Evolutionary conservation across 2,113 vertebrate genomes (phyloP).

Genomic region (Tautogolabrus adspersus): DNA sequence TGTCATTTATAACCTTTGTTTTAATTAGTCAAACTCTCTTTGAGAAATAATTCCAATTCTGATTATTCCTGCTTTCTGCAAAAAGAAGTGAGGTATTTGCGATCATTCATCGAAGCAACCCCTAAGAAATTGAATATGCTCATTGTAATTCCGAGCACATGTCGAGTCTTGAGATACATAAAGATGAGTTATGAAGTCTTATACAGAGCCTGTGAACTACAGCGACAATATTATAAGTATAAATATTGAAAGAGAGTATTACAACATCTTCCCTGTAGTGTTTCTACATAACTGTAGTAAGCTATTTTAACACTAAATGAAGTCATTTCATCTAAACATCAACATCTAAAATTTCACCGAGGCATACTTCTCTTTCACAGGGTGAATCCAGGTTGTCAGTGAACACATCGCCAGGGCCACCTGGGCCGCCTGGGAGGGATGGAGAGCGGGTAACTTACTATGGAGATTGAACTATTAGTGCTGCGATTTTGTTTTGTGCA

Average conservation of each 20-base stretch:
- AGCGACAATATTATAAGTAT: not conserved
- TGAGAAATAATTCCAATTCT: no score
- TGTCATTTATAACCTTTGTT: not conserved
- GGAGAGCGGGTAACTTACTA: constrained; percentile 61
- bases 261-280: not conserved
- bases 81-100: not conserved
- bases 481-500: not conserved
- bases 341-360: not conserved
- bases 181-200: constrained; percentile 10
- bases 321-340: not conserved
- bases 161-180: not conserved
- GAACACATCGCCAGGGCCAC: constrained; percentile 3
- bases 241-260: not conserved
- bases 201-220: not conserved
- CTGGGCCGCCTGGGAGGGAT: constrained; percentile 47
- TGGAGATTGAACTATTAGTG: not conserved
- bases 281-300: not conserved
- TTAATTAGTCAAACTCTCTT: not conserved
- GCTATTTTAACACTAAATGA: not conserved
- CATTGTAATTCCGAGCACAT: constrained; percentile 17
- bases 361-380: constrained; percentile 33
- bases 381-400: constrained; percentile 44
- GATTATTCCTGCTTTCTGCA: not conserved
- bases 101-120: not conserved
- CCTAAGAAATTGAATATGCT: not conserved